A percentile compares a stretch with the other conserved stretches of the same genome.
phyloP scores from a whole-genome alignment of 2,888 invertebrate species.

The Nymphalis urticae region DNA sequence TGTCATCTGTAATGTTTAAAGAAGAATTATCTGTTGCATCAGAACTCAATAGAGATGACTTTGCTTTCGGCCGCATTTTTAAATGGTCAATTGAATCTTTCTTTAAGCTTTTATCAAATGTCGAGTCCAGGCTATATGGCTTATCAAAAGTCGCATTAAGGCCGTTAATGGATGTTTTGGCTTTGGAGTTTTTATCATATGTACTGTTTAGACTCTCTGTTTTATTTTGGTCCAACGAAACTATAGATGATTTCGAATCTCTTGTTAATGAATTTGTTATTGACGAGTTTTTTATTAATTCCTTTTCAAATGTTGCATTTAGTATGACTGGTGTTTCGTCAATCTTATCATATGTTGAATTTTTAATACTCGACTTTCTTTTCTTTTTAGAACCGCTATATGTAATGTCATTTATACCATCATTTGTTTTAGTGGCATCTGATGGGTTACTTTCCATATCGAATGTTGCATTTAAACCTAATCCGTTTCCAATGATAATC shows the following conservation, averaged over 20 bases:
- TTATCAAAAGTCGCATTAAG: constrained; percentile 30
- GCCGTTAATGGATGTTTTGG: not conserved
- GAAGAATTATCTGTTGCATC: constrained; percentile 51
- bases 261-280: not conserved
- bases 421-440: not conserved
- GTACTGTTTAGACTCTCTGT: constrained; percentile 33
- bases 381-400: constrained; percentile 22
- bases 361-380: constrained; percentile 35
- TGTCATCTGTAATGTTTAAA: constrained; percentile 53
- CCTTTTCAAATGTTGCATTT: constrained; percentile 34
- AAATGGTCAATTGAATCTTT: constrained; percentile 54
- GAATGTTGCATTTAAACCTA: constrained; percentile 37
- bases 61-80: constrained; percentile 20
- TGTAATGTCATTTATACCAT: constrained; percentile 1
- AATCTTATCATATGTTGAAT: constrained; percentile 42
- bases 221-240: constrained; percentile 8
- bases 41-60: constrained; percentile 52
- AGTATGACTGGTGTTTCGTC: constrained; percentile 25
- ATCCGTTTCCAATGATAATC: constrained; percentile 13
- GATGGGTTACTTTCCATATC: constrained; percentile 36
- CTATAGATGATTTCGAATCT: constrained; percentile 10
- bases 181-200: constrained; percentile 34
- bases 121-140: constrained; percentile 21
- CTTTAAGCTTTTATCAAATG: constrained; percentile 29
- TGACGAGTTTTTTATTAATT: constrained; percentile 28